A percentile compares a stretch with the other conserved stretches of the same genome.
These are phyloP conservation scores for Mirounga angustirostris DNA, from an alignment of 2,113 vertebrate genomes.

Conservation along the genomic window DNA sequence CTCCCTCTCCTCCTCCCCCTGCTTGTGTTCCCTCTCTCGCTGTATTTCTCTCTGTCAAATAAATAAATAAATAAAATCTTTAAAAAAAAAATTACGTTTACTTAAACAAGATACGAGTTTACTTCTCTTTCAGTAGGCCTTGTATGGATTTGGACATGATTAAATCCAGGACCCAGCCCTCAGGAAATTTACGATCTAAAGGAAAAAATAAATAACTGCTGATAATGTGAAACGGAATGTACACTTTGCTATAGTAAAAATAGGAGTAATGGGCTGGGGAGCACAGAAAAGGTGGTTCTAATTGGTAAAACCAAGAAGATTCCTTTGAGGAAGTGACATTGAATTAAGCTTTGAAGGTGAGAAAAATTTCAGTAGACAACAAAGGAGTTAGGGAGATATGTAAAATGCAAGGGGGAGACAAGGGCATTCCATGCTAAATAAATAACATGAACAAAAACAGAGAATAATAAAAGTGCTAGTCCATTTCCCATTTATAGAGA, in stretches of 20 bases:
- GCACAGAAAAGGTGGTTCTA: background rate
- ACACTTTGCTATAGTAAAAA: background rate
- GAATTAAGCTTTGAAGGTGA: constrained; percentile 11
- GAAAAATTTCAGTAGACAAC: background rate
- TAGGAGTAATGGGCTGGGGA: background rate
- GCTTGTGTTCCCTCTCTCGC: no score
- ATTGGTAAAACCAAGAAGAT: background rate
- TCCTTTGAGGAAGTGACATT: background rate
- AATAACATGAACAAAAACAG: background rate
- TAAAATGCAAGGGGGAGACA: background rate
- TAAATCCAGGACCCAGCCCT: background rate
- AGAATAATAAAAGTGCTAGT: background rate
- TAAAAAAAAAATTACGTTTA: background rate
- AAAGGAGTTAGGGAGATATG: background rate
- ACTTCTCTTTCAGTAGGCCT: constrained; percentile 9
- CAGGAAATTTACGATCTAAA: background rate
- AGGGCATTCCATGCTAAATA: background rate
- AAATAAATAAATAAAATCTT: no score
- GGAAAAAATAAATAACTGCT: background rate
- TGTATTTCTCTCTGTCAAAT: no score
- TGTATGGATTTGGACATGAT: background rate
- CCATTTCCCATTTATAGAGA: background rate
- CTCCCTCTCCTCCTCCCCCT: no score
- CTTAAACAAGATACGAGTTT: constrained; percentile 44
- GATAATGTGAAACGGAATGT: background rate